A percentile compares a stretch with the other conserved stretches of the same genome.
Evolutionary conservation across 2,888 invertebrate genomes (phyloP).

Genomic region (Hemithea aestivaria): DNA sequence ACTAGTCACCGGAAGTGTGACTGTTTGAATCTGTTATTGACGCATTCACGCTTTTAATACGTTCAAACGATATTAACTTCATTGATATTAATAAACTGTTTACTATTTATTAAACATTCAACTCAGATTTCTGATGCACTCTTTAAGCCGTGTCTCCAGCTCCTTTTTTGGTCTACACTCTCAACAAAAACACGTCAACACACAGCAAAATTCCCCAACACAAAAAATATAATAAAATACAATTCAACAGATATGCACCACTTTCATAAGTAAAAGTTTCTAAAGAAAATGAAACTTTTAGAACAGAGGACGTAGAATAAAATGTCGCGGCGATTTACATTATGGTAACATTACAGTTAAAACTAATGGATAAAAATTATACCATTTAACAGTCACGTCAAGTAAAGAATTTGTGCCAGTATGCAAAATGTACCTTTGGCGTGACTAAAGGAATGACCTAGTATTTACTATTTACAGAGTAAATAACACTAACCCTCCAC

Average conservation of each 20-base stretch:
- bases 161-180: too few species aligned
- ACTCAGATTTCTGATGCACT: too few species aligned
- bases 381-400: constrained; percentile 37
- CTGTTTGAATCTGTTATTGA: constrained; percentile 37
- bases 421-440: constrained; percentile 47
- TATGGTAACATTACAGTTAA: too few species aligned
- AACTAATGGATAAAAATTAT: not conserved
- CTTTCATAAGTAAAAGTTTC: too few species aligned
- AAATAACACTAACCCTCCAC: constrained; percentile 23
- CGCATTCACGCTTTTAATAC: constrained; percentile 22
- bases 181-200: too few species aligned
- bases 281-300: too few species aligned
- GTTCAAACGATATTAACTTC: constrained; percentile 26
- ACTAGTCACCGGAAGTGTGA: constrained; percentile 49
- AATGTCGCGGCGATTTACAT: too few species aligned
- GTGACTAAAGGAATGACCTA: constrained; percentile 41
- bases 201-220: too few species aligned
- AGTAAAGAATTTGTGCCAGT: constrained; percentile 47
- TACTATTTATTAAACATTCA: too few species aligned
- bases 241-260: not conserved
- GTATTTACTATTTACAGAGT: constrained; percentile 41
- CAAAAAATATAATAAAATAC: too few species aligned
- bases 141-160: too few species aligned
- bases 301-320: too few species aligned
- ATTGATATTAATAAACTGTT: constrained; percentile 2